phyloP scores from a whole-genome alignment of 2,888 invertebrate genomes.

The Miltochrista miniata region DNA sequence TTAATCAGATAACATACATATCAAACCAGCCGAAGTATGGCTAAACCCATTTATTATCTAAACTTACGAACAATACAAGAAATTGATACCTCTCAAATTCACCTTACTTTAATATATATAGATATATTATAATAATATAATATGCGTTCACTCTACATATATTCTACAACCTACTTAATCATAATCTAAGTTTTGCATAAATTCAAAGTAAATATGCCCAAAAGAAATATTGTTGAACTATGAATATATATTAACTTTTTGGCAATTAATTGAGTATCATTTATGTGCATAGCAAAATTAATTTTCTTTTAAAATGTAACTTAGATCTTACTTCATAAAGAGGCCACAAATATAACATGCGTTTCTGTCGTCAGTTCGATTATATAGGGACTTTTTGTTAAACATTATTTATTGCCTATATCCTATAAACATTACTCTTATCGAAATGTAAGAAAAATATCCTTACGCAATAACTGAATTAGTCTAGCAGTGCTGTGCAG shows the following conservation, averaged over 20 bases:
- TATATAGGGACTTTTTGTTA: constrained; percentile 83
- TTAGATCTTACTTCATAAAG: constrained; percentile 83
- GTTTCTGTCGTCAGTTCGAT: constrained; percentile 83
- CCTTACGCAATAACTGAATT: constrained; percentile 81
- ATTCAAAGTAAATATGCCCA: constrained; percentile 84
- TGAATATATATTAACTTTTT: constrained; percentile 84
- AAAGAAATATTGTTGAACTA: constrained; percentile 84
- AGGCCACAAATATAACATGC: constrained; percentile 84
- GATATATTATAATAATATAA: constrained; percentile 76
- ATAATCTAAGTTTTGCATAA: constrained; percentile 83
- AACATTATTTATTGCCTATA: constrained; percentile 81
- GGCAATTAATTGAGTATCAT: constrained; percentile 85
- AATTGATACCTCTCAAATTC: constrained; percentile 84
- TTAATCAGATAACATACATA: constrained; percentile 84
- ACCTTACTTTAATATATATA: constrained; percentile 81
- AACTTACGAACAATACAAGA: constrained; percentile 84
- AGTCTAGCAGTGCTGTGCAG: constrained; percentile 82
- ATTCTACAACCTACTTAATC: constrained; percentile 82
- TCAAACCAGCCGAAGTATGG: constrained; percentile 84
- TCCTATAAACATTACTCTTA: constrained; percentile 79
- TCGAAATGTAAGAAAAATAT: constrained; percentile 82
- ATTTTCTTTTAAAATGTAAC: constrained; percentile 82
- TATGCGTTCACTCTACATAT: constrained; percentile 83
- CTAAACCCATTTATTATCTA: constrained; percentile 84
- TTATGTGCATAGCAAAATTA: constrained; percentile 84